Conservation (phyloP, 2,113 vertebrate genomes). For the Helogale parvula region DNA sequence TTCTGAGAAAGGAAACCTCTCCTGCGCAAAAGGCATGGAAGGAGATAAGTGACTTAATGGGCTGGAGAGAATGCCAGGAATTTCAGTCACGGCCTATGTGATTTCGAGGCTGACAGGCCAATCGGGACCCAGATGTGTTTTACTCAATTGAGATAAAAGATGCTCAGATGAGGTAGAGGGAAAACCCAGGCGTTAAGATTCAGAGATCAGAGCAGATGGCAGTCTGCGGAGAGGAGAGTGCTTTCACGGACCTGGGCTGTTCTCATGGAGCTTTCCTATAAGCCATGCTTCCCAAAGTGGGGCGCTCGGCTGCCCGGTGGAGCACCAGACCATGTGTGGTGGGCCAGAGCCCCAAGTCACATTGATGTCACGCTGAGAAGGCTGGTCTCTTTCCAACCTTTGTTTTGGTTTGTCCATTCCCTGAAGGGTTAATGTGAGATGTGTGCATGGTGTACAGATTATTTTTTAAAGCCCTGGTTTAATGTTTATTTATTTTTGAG, state of each 20-base stretch:
- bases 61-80: not conserved
- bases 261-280: not conserved
- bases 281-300: not conserved
- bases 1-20: constrained; percentile 25
- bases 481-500: too few species aligned
- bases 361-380: not conserved
- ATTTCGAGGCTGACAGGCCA: not conserved
- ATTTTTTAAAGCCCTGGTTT: too few species aligned
- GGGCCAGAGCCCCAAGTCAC: not conserved
- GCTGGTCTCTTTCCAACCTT: not conserved
- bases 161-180: constrained; percentile 28
- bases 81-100: not conserved
- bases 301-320: not conserved
- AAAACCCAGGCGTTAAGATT: constrained; percentile 56
- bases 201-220: not conserved
- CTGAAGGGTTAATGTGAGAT: not conserved
- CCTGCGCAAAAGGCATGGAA: not conserved
- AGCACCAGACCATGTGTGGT: accelerated
- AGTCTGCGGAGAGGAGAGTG: not conserved
- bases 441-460: not conserved
- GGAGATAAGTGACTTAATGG: not conserved
- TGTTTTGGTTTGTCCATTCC: not conserved
- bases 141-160: constrained; percentile 30
- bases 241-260: not conserved
- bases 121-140: constrained; percentile 12